A percentile compares a stretch with the other conserved stretches of the same genome.
Conservation (phyloP, 1,140 invertebrate genomes). For the Pachyrhynchus sulphureomaculatus region DNA sequence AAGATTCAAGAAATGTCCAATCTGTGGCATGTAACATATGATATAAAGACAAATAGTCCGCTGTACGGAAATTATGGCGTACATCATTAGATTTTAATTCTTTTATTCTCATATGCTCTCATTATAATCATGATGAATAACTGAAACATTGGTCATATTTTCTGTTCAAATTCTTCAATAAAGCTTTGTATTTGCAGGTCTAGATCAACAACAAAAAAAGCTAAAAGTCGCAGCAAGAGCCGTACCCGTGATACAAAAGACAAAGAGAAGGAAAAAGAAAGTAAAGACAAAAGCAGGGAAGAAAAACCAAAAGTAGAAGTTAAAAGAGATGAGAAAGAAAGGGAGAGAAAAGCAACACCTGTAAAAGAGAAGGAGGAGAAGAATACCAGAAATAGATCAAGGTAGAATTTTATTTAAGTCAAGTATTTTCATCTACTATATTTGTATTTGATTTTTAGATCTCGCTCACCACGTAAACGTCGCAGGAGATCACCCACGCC, state of each 20-base stretch:
- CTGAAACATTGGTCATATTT: no score
- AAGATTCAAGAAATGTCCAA: no score
- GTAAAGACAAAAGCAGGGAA: conserved; percentile 56
- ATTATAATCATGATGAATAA: no score
- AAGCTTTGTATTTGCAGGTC: conserved; percentile 40
- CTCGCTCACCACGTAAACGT: conserved; percentile 59
- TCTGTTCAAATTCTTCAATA: no score
- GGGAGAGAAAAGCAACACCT: conserved; percentile 53
- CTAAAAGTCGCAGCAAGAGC: conserved; percentile 52
- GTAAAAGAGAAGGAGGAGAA: conserved; percentile 58
- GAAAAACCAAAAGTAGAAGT: conserved; percentile 51
- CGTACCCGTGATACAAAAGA: conserved; percentile 52
- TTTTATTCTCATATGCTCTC: no score
- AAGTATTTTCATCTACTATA: not conserved
- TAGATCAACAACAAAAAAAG: conserved; percentile 45
- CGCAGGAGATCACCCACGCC: conserved; percentile 83
- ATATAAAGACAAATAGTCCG: no score
- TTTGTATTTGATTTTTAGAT: conserved; percentile 34
- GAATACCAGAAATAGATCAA: conserved; percentile 57
- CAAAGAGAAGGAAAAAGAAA: conserved; percentile 57
- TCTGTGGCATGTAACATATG: no score
- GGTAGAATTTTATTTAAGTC: conserved; percentile 46
- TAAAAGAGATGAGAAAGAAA: conserved; percentile 57
- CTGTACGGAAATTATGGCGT: no score
- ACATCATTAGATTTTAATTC: no score